phyloP scores from a whole-genome alignment of 2,797 vertebrate species.

The Babyrousa celebensis region DNA sequence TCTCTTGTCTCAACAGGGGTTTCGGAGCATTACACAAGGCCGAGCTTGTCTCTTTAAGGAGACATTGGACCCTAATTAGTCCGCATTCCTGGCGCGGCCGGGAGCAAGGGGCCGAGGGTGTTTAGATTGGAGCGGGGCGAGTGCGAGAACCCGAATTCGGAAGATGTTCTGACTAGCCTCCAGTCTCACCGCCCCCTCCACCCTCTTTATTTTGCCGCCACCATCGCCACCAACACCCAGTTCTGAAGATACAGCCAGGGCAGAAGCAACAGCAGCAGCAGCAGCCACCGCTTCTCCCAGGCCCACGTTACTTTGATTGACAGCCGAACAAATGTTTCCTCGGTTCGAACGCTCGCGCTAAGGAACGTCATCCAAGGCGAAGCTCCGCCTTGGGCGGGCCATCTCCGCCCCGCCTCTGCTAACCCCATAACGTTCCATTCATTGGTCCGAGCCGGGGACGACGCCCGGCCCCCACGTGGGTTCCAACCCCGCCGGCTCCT shows the following conservation, averaged over 20 bases:
- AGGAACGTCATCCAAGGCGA: constrained; percentile 88
- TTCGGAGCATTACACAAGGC: constrained; percentile 88
- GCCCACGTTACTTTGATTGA: constrained; percentile 96
- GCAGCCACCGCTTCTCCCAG: constrained; percentile 79
- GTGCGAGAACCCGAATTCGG: constrained; percentile 75
- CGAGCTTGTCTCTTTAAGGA: constrained; percentile 90
- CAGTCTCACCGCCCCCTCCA: constrained; percentile 63
- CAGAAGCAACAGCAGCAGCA: constrained; percentile 59
- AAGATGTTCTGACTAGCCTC: constrained; percentile 72
- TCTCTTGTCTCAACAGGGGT: constrained; percentile 89
- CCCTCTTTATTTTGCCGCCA: constrained; percentile 83
- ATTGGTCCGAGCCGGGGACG: background rate
- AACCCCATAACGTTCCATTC: constrained; percentile 12
- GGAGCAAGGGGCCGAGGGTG: constrained; percentile 72
- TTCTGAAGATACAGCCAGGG: constrained; percentile 78
- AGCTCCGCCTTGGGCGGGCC: constrained; percentile 90
- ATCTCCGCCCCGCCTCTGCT: constrained; percentile 67
- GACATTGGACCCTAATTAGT: constrained; percentile 91
- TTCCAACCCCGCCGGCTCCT: constrained; percentile 62
- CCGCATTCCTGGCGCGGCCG: constrained; percentile 83
- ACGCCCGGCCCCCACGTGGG: constrained; percentile 94
- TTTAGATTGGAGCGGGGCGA: constrained; percentile 59
- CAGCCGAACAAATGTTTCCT: constrained; percentile 94
- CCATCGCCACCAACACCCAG: constrained; percentile 87
- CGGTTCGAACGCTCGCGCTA: constrained; percentile 92